These are phyloP conservation scores for Scrobipalpa costella DNA, from an alignment of 2,888 invertebrate species.

Conservation along the genomic window DNA sequence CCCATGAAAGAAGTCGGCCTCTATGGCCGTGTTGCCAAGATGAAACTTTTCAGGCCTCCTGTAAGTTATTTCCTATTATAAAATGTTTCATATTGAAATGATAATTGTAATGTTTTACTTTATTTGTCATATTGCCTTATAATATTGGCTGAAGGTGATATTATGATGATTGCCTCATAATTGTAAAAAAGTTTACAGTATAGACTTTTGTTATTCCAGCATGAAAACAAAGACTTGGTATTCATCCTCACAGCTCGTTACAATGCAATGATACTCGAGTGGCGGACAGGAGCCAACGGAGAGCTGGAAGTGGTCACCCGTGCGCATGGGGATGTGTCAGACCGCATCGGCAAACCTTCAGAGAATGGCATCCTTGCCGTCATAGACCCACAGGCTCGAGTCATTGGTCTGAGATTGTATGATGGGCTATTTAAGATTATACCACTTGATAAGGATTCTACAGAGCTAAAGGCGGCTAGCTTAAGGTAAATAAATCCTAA, in stretches of 20 bases:
- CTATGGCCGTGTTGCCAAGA: slow-evolving; percentile 96
- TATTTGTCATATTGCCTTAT: no score
- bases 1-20: slow-evolving; percentile 97
- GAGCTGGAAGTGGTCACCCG: slow-evolving; percentile 96
- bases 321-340: slow-evolving; percentile 97
- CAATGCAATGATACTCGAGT: slow-evolving; percentile 98
- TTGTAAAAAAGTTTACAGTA: no score
- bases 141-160: no score
- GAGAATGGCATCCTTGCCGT: slow-evolving; percentile 98
- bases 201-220: slow-evolving; percentile 76
- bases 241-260: slow-evolving; percentile 96
- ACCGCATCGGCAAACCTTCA: slow-evolving; percentile 96
- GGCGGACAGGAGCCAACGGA: slow-evolving; percentile 85
- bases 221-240: slow-evolving; percentile 94
- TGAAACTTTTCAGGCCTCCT: slow-evolving; percentile 95
- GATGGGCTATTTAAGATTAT: slow-evolving; percentile 99
- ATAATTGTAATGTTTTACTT: no score
- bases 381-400: slow-evolving; percentile 96
- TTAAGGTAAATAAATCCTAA: slow-evolving; percentile 79
- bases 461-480: slow-evolving; percentile 95
- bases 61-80: slow-evolving; percentile 72
- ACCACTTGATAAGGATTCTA: slow-evolving; percentile 95
- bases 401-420: slow-evolving; percentile 96
- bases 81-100: no score
- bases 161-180: no score